Evolutionary conservation across 1,140 invertebrate species (phyloP), one percentile per base, ranked within the genome.

Genomic region (Drosophila rhopaloa): DNA sequence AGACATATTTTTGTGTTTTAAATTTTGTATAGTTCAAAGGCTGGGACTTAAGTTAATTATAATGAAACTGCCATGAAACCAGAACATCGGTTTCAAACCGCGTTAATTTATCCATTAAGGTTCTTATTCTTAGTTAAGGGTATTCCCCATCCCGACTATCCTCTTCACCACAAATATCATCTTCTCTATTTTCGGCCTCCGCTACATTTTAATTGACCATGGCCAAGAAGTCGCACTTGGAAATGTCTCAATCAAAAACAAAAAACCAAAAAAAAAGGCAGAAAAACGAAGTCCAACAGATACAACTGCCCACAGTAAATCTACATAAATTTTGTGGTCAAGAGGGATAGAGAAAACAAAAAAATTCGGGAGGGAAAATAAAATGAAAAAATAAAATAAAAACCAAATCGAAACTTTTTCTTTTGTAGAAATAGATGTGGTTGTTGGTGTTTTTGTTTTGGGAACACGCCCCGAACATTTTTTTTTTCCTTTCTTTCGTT

Each of bases 181-280:
- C 41, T 38, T 46, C 29, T 32, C 24, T 7, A 10, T 29, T 41
- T 35, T 11, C 65, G 14, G 32, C 43, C 50, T 47, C 48, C 35
- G 61, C 48, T 44, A 59, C 62, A 59, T 70, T 86, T 86, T 88
- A 86, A 86, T 86, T 82, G 79, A 88, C 60, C 76, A 73, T 86
- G 83, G 82, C 82, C 66, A 88, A 86, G 82, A 86, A 88, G 83
- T 86, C 79, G 83, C 82, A 86, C 83, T 86, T 76, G 75, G 79
- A 86, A 82, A 79, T 82, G 82, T 86, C 82, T 86, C 83, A 86
- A 86, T 86, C 83, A 72, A 56, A 59, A 53, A 51, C 41, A 38
- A 71, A 57, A 65, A 55, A 6, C 13, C 38, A 48, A 27, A 32
- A 50, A 43, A 53, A 55, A 54, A 38, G 38, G 60, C 27, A 56